These are phyloP conservation scores for Choloepus didactylus DNA, from an alignment of 2,797 vertebrate species.

Conservation along the genomic window DNA sequence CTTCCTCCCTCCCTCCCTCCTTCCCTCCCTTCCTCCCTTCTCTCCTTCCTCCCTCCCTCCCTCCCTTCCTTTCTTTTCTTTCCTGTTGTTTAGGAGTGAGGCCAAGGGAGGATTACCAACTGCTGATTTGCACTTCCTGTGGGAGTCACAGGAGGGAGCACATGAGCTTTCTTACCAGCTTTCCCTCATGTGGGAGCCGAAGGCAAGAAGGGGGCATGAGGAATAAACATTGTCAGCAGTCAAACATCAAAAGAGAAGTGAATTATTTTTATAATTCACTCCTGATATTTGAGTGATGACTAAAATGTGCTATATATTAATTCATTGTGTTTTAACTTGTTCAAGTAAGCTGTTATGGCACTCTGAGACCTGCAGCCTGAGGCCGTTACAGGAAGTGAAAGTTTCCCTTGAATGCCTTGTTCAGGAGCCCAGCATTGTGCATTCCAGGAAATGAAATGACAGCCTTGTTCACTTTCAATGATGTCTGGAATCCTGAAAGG, in stretches of 20 bases:
- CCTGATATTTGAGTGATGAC: background rate
- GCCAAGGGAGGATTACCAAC: background rate
- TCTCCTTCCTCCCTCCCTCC: no score
- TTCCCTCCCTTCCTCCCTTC: no score
- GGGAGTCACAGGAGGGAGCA: background rate
- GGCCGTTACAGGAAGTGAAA: background rate
- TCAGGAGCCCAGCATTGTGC: background rate
- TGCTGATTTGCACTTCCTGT: background rate
- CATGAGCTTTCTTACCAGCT: background rate
- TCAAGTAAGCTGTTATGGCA: background rate
- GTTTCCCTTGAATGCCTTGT: background rate
- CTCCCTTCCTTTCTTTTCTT: no score
- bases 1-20: no score
- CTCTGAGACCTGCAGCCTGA: background rate
- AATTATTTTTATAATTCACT: background rate
- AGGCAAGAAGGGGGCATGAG: no score
- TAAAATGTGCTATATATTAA: background rate
- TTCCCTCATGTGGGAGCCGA: no score
- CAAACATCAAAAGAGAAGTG: background rate
- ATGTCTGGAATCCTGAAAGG: background rate
- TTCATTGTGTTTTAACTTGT: background rate
- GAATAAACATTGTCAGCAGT: background rate
- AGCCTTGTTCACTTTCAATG: background rate
- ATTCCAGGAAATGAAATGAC: background rate
- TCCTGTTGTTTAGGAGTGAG: background rate